These are phyloP conservation scores for Xiphophorus couchianus DNA, from an alignment of 2,113 vertebrate genomes.

Conservation along the genomic window DNA sequence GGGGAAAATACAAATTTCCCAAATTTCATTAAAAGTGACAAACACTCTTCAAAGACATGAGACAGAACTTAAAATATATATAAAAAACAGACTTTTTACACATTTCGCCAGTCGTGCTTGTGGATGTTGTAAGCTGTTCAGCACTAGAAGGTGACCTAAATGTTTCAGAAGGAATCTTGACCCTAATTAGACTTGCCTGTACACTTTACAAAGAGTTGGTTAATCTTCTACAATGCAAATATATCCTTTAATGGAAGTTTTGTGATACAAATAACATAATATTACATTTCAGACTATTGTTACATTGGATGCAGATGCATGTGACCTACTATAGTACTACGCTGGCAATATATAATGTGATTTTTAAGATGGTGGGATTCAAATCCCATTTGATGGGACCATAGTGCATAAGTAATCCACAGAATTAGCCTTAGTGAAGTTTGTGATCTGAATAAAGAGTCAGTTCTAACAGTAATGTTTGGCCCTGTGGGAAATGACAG, in stretches of 20 bases:
- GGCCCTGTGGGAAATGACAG: constrained; percentile 5
- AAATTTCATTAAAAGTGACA: too few relatives aligned
- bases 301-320: background rate
- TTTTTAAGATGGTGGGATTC: constrained; percentile 22
- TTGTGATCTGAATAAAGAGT: constrained; percentile 32
- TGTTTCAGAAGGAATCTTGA: constrained; percentile 42
- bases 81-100: too few relatives aligned
- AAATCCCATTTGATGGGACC: constrained; percentile 13
- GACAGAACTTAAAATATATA: too few relatives aligned
- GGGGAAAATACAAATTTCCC: too few relatives aligned
- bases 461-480: background rate
- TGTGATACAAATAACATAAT: background rate
- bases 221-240: background rate
- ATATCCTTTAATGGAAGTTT: background rate
- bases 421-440: constrained; percentile 12
- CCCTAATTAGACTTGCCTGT: constrained; percentile 44
- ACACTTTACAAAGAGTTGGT: constrained; percentile 5
- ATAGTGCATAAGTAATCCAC: constrained; percentile 11
- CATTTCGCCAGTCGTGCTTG: too few relatives aligned
- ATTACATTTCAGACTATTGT: background rate
- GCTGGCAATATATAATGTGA: background rate
- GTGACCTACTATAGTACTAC: background rate
- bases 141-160: background rate
- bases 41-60: too few relatives aligned
- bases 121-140: background rate